These are phyloP conservation scores for Chesias legatella DNA, from an alignment of 2,888 invertebrate genomes.

Conservation along the genomic window DNA sequence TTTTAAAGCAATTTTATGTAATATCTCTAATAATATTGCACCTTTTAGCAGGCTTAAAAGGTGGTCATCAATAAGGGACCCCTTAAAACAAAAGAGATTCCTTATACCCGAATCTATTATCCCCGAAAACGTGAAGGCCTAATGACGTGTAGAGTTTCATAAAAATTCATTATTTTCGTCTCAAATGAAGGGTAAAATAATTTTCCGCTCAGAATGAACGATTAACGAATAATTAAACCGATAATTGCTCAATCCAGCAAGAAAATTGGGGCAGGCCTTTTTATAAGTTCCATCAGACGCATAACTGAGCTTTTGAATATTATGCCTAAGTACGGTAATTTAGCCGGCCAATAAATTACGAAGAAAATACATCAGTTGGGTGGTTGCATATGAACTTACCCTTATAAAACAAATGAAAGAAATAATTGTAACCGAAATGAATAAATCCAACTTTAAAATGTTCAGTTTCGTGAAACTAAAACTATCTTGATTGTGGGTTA, in stretches of 20 bases:
- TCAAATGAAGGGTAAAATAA: slow-evolving; percentile 34
- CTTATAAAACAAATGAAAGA: too few relatives aligned
- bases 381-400: too few relatives aligned
- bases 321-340: too few relatives aligned
- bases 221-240: slow-evolving; percentile 53
- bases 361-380: too few relatives aligned
- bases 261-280: slow-evolving; percentile 51
- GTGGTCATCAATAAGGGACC: not conserved
- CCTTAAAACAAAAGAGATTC: not conserved
- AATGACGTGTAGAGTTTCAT: slow-evolving; percentile 15
- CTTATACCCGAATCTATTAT: not conserved
- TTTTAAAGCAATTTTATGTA: too few relatives aligned
- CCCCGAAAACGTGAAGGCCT: slow-evolving; percentile 2
- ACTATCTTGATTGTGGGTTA: slow-evolving; percentile 9
- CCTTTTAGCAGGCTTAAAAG: slow-evolving; percentile 2
- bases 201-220: slow-evolving; percentile 38
- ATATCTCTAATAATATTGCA: too few relatives aligned
- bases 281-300: slow-evolving; percentile 38
- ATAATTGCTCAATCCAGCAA: slow-evolving; percentile 59
- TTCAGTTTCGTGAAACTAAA: not conserved
- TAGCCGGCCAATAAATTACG: not conserved
- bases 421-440: too few relatives aligned
- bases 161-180: slow-evolving; percentile 22
- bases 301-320: slow-evolving; percentile 3
- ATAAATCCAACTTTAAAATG: not conserved